A percentile compares a stretch with the other conserved stretches of the same genome.
These are phyloP conservation scores for Adelphocoris suturalis DNA, from an alignment of 2,888 invertebrate genomes.

Conservation along the genomic window DNA sequence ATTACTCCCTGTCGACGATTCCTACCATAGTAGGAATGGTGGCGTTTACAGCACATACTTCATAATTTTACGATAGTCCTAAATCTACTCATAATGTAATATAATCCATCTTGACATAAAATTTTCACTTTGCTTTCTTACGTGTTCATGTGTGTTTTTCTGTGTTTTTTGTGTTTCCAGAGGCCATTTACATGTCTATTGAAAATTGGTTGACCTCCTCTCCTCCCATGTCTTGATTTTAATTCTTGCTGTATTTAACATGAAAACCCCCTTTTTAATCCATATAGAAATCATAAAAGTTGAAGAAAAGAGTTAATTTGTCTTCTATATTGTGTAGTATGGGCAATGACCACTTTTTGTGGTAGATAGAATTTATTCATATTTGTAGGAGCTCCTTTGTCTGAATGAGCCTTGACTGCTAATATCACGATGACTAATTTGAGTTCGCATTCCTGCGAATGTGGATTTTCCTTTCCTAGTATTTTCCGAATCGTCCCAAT, in stretches of 20 bases:
- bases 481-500: not conserved
- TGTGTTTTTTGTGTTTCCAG: slow-evolving; percentile 70
- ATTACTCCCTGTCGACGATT: no score
- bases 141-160: slow-evolving; percentile 61
- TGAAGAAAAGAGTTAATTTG: not conserved
- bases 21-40: no score
- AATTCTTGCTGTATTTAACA: slow-evolving; percentile 13
- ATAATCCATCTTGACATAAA: not conserved
- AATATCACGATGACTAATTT: not conserved
- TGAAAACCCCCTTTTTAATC: not conserved
- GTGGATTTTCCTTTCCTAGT: not conserved
- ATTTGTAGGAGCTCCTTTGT: not conserved
- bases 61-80: no score
- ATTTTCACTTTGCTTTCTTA: not conserved
- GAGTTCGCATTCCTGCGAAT: not conserved
- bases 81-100: not conserved
- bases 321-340: not conserved
- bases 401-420: not conserved
- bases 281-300: not conserved
- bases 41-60: no score
- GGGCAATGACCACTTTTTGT: slow-evolving; percentile 8
- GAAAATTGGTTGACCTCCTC: slow-evolving; percentile 35
- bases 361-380: not conserved
- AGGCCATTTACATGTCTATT: slow-evolving; percentile 37
- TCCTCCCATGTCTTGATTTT: not conserved